Percentiles rank a stretch among this genome's conserved stretches.
Evolutionary conservation across 2,797 vertebrate genomes (phyloP).

Genomic region (Hafferia zeledoni): DNA sequence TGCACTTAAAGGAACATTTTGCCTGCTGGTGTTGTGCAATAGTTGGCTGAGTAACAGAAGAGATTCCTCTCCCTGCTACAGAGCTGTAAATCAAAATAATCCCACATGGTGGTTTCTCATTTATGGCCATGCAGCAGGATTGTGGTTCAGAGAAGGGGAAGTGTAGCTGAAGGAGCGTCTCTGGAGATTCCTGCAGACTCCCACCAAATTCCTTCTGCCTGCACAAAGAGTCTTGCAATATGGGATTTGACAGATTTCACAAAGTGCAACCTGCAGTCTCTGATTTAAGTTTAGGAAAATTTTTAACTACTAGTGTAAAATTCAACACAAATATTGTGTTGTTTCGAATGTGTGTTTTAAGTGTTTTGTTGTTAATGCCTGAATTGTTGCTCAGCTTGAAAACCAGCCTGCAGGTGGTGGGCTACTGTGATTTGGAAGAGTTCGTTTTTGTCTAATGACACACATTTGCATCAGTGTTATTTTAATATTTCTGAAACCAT

Average conservation of each 20-base stretch:
- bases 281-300: background rate
- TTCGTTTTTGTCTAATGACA: background rate
- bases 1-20: background rate
- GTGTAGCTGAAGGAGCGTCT: background rate
- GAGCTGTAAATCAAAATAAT: conserved; percentile 3
- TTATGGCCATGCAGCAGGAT: background rate
- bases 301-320: background rate
- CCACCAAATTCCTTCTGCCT: background rate
- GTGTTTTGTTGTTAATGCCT: background rate
- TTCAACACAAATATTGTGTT: background rate
- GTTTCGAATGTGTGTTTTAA: background rate
- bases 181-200: background rate
- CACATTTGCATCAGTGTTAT: background rate
- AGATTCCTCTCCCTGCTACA: background rate
- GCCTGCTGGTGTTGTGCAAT: conserved; percentile 14
- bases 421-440: background rate
- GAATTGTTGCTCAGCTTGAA: background rate
- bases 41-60: background rate
- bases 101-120: background rate
- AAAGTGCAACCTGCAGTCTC: background rate
- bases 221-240: background rate
- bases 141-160: background rate
- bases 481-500: conserved; percentile 27
- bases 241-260: background rate
- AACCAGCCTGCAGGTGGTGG: background rate